Percentiles rank a stretch among this genome's conserved stretches.
These are phyloP conservation scores for Recurvirostra avosetta DNA, from an alignment of 2,113 vertebrate species.

Conservation along the genomic window DNA sequence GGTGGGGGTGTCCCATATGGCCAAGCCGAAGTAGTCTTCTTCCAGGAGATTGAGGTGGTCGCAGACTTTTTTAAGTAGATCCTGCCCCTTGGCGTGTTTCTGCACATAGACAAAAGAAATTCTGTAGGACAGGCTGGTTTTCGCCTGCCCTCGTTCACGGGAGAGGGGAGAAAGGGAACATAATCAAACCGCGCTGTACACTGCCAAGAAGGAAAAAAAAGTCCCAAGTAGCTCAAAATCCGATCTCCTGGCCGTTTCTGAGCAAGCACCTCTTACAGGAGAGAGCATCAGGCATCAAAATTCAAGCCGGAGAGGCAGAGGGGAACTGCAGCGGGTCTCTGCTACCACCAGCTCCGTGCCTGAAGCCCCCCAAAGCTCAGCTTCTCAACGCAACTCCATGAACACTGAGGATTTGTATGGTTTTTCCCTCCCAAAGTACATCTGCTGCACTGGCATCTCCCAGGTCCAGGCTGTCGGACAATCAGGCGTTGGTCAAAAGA, in stretches of 20 bases:
- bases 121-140: not conserved
- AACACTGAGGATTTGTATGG: not conserved
- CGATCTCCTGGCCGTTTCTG: not conserved
- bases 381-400: not conserved
- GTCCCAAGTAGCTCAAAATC: not conserved
- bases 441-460: not conserved
- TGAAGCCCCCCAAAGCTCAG: not conserved
- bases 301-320: not conserved
- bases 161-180: not conserved
- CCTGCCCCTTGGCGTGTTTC: constrained; percentile 96
- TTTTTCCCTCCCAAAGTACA: not conserved
- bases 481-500: not conserved
- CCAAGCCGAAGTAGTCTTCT: constrained; percentile 94
- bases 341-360: not conserved
- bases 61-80: constrained; percentile 91
- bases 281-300: not conserved
- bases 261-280: not conserved
- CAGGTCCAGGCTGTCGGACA: not conserved
- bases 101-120: constrained; percentile 60
- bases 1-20: constrained; percentile 84
- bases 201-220: not conserved
- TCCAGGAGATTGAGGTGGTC: constrained; percentile 96
- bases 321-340: not conserved
- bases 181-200: not conserved
- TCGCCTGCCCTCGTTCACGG: not conserved